A percentile compares a stretch with the other conserved stretches of the same genome.
Conservation (phyloP, 2,113 vertebrate species). For the Archocentrus centrarchus region DNA sequence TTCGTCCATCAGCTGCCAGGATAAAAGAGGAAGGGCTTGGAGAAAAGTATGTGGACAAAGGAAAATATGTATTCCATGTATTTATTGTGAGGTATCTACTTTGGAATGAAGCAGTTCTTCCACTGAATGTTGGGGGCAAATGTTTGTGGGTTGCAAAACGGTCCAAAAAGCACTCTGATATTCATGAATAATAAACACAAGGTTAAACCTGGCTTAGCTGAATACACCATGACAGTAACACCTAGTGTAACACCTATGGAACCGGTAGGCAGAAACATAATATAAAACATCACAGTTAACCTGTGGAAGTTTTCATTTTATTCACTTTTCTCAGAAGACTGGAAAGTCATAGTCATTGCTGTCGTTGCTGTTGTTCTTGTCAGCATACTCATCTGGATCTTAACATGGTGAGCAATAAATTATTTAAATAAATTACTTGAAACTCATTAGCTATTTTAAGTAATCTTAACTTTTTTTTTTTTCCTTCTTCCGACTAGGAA, state of each 20-base stretch:
- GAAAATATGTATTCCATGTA: neutral
- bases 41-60: neutral
- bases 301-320: neutral
- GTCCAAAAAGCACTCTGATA: neutral
- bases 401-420: neutral
- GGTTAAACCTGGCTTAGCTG: neutral
- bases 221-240: neutral
- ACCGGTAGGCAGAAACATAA: neutral
- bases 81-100: fast-evolving
- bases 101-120: neutral
- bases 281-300: neutral
- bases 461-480: neutral
- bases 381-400: neutral
- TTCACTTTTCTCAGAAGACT: neutral
- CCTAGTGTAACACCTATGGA: neutral
- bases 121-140: neutral
- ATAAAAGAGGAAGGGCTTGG: neutral
- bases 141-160: neutral
- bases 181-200: fast-evolving
- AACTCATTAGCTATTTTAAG: neutral
- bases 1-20: neutral
- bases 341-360: neutral
- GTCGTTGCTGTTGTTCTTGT: neutral
- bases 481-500: neutral
- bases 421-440: neutral